Conservation (phyloP, 2,113 vertebrate genomes). For the Sula dactylatra region DNA sequence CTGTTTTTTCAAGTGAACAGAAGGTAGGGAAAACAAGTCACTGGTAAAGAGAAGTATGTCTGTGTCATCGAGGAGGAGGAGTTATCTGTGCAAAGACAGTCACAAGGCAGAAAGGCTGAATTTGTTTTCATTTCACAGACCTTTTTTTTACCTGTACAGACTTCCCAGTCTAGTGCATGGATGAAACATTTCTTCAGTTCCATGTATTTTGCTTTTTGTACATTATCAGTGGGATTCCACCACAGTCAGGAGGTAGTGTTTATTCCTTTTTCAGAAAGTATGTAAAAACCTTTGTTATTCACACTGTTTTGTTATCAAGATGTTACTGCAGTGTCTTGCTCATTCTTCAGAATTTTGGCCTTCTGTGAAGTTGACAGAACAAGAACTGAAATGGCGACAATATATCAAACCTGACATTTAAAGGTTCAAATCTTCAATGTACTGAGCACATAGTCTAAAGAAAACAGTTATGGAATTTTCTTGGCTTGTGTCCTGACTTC, state of each 20-base stretch:
- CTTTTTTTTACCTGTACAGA: background rate
- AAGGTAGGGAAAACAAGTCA: background rate
- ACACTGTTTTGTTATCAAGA: background rate
- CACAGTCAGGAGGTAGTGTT: background rate
- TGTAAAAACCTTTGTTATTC: background rate
- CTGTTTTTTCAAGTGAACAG: background rate
- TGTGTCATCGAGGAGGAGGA: background rate
- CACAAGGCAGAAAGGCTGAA: background rate
- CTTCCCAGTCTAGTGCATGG: too few species aligned
- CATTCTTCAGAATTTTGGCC: background rate
- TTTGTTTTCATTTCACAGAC: background rate
- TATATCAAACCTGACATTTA: slow-evolving; percentile 19
- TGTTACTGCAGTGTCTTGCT: background rate
- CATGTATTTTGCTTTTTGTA: background rate
- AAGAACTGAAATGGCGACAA: background rate
- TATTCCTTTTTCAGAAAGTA: background rate
- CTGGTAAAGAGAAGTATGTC: background rate
- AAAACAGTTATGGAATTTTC: background rate
- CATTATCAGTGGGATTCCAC: background rate
- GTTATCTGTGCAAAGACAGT: background rate
- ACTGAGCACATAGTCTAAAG: background rate
- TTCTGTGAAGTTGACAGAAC: background rate
- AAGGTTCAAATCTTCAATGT: background rate
- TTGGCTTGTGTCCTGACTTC: background rate
- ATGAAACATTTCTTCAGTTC: background rate